Conservation (phyloP, 2,797 vertebrate species). For the Phataginus tetradactyla region DNA sequence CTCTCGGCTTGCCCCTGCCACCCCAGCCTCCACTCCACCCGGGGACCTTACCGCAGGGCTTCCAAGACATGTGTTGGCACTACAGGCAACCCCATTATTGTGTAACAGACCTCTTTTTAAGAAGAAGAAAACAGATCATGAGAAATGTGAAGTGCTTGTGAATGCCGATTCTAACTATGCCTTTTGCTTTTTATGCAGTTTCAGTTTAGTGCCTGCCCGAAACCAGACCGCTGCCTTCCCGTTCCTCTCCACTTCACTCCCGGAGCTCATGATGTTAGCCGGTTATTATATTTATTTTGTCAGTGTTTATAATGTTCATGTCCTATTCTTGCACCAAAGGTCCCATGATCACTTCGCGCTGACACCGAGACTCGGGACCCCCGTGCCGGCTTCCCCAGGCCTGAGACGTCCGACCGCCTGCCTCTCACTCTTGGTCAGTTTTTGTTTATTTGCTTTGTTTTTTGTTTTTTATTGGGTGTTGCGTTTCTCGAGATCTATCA, state of each 20-base stretch:
- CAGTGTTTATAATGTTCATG: not conserved
- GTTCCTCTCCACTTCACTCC: rapidly evolving
- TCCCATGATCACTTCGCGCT: rapidly evolving
- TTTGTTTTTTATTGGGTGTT: not conserved
- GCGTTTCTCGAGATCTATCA: not conserved
- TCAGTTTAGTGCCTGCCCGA: not conserved
- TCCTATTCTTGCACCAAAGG: not conserved
- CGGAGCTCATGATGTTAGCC: not conserved
- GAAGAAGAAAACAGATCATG: not conserved
- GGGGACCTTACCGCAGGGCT: not conserved
- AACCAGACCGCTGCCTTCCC: not conserved
- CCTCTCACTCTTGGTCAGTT: not conserved
- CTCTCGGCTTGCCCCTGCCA: not conserved
- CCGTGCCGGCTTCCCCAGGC: not conserved
- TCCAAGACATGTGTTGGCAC: not conserved
- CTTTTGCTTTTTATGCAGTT: not conserved
- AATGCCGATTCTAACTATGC: not conserved
- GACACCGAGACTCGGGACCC: not conserved
- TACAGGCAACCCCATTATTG: not conserved
- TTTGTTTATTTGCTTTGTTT: not conserved
- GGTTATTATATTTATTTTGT: not conserved
- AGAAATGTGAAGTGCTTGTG: not conserved
- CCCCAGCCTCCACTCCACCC: too few relatives aligned
- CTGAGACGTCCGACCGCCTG: not conserved
- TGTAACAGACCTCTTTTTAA: not conserved